Conservation (phyloP, 2,113 vertebrate species). For the Brevimyrus niger region DNA sequence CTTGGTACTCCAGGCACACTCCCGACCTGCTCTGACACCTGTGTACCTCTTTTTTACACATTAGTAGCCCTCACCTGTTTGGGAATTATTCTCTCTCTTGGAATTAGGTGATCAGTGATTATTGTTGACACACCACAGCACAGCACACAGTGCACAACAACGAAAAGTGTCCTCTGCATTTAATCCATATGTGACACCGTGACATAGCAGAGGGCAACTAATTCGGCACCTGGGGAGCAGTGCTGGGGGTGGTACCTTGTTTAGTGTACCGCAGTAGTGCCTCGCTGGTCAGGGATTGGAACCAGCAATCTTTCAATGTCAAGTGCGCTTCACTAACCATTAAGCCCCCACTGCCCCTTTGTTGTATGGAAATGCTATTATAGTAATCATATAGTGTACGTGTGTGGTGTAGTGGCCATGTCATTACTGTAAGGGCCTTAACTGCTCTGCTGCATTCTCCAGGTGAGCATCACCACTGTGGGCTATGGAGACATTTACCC, state of each 20-base stretch:
- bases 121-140: too few species aligned
- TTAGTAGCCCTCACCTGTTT: not conserved
- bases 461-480: constrained; percentile 84
- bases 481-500: constrained; percentile 79
- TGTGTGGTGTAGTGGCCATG: not conserved
- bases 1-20: not conserved
- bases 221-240: too few species aligned
- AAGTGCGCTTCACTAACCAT: too few species aligned
- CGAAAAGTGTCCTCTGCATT: too few species aligned
- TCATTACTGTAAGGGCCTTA: not conserved
- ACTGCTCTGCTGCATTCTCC: not conserved
- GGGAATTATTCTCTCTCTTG: not conserved
- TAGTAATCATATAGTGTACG: not conserved
- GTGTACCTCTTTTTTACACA: not conserved
- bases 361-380: not conserved
- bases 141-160: too few species aligned
- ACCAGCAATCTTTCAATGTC: too few species aligned
- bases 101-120: too few species aligned
- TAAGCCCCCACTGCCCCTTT: not conserved
- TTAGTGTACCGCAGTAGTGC: too few species aligned
- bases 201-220: too few species aligned
- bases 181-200: too few species aligned
- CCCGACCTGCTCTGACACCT: not conserved
- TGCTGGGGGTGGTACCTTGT: too few species aligned
- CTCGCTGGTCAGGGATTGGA: too few species aligned